phyloP scores from a whole-genome alignment of 2,113 vertebrate species.

The Antechinus stuartii region DNA sequence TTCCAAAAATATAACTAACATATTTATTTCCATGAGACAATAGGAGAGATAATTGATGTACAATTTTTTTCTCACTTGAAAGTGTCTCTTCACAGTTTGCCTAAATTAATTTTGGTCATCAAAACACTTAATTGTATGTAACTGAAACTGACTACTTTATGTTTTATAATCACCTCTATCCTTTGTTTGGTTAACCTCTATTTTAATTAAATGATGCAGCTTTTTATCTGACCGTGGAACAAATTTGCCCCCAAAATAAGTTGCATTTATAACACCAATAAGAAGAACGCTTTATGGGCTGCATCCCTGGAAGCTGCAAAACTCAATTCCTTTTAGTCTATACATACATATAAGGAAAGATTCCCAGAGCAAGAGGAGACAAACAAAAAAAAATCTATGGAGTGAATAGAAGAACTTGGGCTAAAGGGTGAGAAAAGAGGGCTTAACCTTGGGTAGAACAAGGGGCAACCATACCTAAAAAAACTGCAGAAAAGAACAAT shows the following conservation, averaged over 20 bases:
- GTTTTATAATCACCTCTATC: neutral
- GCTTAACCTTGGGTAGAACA: neutral
- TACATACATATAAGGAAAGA: neutral
- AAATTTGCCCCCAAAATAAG: neutral
- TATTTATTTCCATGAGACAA: neutral
- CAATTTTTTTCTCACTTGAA: neutral
- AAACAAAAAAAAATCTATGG: neutral
- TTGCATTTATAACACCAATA: neutral
- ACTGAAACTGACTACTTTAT: neutral
- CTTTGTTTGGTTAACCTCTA: neutral
- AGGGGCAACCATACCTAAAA: neutral
- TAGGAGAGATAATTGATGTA: neutral
- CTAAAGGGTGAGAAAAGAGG: neutral
- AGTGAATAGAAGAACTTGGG: neutral
- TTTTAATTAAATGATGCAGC: neutral
- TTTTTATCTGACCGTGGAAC: neutral
- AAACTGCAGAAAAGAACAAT: neutral
- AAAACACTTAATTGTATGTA: neutral
- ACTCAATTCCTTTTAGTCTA: neutral
- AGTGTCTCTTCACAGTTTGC: neutral
- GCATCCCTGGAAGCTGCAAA: neutral
- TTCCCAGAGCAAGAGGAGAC: neutral
- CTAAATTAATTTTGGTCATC: neutral
- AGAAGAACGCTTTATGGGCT: neutral
- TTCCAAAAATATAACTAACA: neutral